These are phyloP conservation scores for Pterophyllum scalare DNA, from an alignment of 2,113 vertebrate genomes.

Conservation along the genomic window DNA sequence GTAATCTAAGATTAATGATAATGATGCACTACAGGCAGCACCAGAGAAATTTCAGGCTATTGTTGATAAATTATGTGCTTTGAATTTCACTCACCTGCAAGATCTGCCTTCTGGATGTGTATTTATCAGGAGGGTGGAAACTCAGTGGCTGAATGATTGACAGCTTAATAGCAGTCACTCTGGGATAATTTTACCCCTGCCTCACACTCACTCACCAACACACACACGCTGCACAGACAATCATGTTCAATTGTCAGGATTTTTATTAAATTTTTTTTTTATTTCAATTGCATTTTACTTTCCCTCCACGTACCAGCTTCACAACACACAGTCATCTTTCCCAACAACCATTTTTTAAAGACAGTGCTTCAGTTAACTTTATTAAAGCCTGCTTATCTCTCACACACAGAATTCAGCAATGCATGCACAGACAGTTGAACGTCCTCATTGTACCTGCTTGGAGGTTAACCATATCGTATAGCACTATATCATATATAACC, in stretches of 20 bases:
- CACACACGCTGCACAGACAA: neutral
- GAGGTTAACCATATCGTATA: slow-evolving; percentile 18
- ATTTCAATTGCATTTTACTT: neutral
- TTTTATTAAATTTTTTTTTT: neutral
- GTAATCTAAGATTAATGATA: neutral
- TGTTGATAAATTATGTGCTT: neutral
- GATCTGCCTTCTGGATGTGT: slow-evolving; percentile 38
- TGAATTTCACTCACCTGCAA: slow-evolving; percentile 59
- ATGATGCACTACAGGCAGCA: neutral
- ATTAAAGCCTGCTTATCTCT: slow-evolving; percentile 17
- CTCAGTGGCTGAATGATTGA: slow-evolving; percentile 17
- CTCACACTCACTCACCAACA: neutral
- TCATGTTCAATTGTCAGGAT: neutral
- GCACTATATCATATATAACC: neutral
- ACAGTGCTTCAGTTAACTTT: slow-evolving; percentile 17
- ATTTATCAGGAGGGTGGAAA: slow-evolving; percentile 18
- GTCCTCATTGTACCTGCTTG: slow-evolving; percentile 6
- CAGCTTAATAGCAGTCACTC: neutral
- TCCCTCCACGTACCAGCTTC: slow-evolving; percentile 4
- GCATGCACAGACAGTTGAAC: slow-evolving; percentile 23
- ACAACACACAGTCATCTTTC: slow-evolving; percentile 15
- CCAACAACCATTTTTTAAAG: neutral
- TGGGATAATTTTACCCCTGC: neutral
- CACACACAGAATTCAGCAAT: neutral
- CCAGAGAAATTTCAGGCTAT: neutral